phyloP scores from a whole-genome alignment of 2,113 vertebrate genomes.

The Reinhardtius hippoglossoides region DNA sequence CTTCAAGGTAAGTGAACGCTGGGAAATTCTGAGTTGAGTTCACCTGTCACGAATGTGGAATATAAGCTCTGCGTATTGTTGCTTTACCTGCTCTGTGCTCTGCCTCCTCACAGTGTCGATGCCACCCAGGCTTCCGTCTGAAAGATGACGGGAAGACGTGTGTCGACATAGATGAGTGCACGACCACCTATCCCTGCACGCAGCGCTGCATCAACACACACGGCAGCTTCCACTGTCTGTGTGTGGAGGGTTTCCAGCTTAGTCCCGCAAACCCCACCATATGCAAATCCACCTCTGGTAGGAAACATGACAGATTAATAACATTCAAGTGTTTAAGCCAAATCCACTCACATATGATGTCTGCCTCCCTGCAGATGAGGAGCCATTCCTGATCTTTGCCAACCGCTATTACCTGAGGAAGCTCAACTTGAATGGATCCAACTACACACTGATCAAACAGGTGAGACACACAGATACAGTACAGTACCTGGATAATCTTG shows the following conservation, averaged over 20 bases:
- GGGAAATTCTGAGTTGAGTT: background rate
- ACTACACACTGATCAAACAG: constrained; percentile 98
- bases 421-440: constrained; percentile 94
- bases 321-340: constrained; percentile 8
- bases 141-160: constrained; percentile 96
- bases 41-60: background rate
- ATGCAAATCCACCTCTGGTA: constrained; percentile 95
- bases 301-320: constrained; percentile 43
- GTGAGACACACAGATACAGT: constrained; percentile 72
- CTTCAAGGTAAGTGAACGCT: constrained; percentile 85
- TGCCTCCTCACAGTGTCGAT: constrained; percentile 88
- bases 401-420: constrained; percentile 98
- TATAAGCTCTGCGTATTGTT: too few relatives aligned
- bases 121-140: constrained; percentile 92
- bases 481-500: background rate
- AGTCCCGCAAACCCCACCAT: constrained; percentile 88
- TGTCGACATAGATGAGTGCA: constrained; percentile 93
- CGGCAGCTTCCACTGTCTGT: constrained; percentile 96
- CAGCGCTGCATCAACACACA: constrained; percentile 95
- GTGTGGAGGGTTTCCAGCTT: constrained; percentile 89
- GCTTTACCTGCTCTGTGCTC: constrained; percentile 45
- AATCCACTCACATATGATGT: constrained; percentile 28
- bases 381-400: constrained; percentile 97
- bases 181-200: constrained; percentile 94
- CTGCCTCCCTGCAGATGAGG: constrained; percentile 85